These are phyloP conservation scores for Temnothorax nylanderi DNA, from an alignment of 1,140 invertebrate species.

Conservation along the genomic window DNA sequence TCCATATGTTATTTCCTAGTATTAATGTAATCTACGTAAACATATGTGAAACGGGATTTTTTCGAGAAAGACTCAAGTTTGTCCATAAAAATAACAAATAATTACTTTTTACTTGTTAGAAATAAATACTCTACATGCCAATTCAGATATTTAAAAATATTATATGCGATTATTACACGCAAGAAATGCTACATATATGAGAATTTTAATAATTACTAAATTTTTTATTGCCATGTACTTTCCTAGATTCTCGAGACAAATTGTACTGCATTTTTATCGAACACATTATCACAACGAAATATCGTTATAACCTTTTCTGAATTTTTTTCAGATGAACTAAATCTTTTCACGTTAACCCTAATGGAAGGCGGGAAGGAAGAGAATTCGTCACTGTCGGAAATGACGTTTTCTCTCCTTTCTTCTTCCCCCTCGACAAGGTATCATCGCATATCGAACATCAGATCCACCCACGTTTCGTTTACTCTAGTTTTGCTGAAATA, in stretches of 20 bases:
- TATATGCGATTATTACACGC: background rate
- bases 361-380: background rate
- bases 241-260: background rate
- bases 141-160: background rate
- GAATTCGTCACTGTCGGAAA: conserved; percentile 44
- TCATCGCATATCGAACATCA: conserved; percentile 47
- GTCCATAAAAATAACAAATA: background rate
- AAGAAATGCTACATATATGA: background rate
- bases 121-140: background rate
- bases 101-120: too few relatives aligned
- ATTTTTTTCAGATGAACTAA: background rate
- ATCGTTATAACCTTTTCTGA: background rate
- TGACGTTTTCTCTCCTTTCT: background rate
- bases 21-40: background rate
- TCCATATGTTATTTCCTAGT: background rate
- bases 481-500: conserved; percentile 67
- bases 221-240: background rate
- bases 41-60: background rate
- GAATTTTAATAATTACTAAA: background rate
- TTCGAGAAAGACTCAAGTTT: background rate
- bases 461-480: conserved; percentile 49
- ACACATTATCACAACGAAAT: background rate
- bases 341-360: background rate
- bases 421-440: conserved; percentile 33
- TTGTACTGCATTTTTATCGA: background rate